Percentiles rank a stretch among this genome's conserved stretches.
Evolutionary conservation across 2,113 vertebrate genomes (phyloP).

Genomic region (Bubalus kerabau): DNA sequence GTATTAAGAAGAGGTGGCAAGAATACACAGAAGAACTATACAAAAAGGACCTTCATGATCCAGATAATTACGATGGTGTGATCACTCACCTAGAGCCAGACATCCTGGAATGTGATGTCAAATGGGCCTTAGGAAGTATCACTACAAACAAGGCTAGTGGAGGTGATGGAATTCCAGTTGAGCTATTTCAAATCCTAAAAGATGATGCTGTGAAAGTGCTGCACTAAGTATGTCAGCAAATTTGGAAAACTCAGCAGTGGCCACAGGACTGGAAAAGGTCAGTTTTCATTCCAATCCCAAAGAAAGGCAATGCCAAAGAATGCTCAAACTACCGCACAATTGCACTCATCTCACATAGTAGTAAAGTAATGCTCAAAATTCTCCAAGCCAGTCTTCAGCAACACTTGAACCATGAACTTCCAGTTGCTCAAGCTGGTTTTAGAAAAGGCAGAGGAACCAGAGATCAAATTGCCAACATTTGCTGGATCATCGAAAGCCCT

Average conservation of each 20-base stretch:
- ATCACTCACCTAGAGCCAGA: not conserved
- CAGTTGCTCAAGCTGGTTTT: not conserved
- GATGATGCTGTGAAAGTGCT: not conserved
- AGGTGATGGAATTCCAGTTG: not conserved
- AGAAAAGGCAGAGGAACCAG: not conserved
- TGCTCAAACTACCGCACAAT: not conserved
- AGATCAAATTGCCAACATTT: not conserved
- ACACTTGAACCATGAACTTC: accelerated
- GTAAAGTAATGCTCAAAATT: not conserved
- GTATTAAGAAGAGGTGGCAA: not conserved
- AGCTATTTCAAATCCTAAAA: not conserved
- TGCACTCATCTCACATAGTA: not conserved
- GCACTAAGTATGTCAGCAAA: not conserved
- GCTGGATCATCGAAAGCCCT: not conserved
- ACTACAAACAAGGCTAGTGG: not conserved
- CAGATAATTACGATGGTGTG: not conserved
- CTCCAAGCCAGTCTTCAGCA: not conserved
- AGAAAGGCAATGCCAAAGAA: not conserved
- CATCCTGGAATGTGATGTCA: not conserved
- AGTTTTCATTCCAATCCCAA: not conserved
- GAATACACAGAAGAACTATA: not conserved
- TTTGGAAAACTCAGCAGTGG: not conserved
- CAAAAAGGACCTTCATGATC: not conserved
- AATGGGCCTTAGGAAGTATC: not conserved
- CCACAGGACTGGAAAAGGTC: not conserved